Base-by-base conservation (phyloP, 2,113 vertebrate genomes). In the Scartelaos histophorus region DNA sequence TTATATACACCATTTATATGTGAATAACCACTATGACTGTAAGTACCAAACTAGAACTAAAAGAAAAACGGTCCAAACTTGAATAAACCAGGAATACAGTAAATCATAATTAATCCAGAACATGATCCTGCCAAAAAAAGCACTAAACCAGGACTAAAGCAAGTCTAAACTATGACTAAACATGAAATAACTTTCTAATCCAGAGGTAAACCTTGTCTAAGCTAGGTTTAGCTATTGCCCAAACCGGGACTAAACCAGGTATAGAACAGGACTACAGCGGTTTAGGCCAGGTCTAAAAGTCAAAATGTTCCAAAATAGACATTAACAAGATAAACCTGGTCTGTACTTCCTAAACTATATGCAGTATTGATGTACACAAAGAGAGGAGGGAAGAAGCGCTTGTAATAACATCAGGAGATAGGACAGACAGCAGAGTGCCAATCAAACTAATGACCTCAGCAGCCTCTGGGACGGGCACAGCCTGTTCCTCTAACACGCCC, bases 361-460 rank as follows among this genome's bases (percentile, higher is more conserved):
- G 0, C 38, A 43, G 7, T 43, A 43, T 9, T 10, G 38, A 71
- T 66, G 73, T 3, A 35, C 61, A 11, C n/a, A 22, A 56, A 22
- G n/a, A 56, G 60, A 67, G 67, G 21, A 61, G 47, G 29, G 43
- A 69, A 65, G 61, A 69, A 70, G 74, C 4, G 29, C 67, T 73
- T 67, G 74, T 51, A 74, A 85, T 82, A 78, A 83, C 73, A 81
- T 76, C 49, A 75, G 68, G 45, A 19, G 71, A 51, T 51, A 46
- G 43, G 53, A 24, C 54, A 51, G 19, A 66, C 70, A 45, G 67
- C 87, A 82, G 78, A 76, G 82, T 90, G 89, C 75, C 87, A 79
- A 73, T 88, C 88, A 89, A 29, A 74, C 78, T 88, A 90, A 93
- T 85, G 80, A 91, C 88, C 91, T 88, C 91, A 82, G 87, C 91